These are phyloP conservation scores for Conus ventricosus DNA, from an alignment of 1,140 invertebrate genomes.

Conservation along the genomic window DNA sequence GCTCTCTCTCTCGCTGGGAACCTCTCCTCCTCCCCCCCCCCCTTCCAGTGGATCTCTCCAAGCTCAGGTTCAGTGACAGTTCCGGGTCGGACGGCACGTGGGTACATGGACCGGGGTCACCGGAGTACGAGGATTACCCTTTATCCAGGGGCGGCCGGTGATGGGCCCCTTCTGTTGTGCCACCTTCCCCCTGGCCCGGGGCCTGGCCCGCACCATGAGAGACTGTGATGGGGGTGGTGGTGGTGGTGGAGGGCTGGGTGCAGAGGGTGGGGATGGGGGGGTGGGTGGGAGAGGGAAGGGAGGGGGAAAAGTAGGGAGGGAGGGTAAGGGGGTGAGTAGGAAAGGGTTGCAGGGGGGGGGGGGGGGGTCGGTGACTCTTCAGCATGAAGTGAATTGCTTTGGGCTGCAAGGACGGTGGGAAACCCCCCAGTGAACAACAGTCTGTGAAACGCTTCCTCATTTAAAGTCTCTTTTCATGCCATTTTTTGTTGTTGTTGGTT, in stretches of 20 bases:
- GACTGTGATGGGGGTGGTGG: slow-evolving; percentile 46
- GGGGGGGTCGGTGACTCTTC: too few species aligned
- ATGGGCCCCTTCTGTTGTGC: slow-evolving; percentile 71
- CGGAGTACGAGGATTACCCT: slow-evolving; percentile 68
- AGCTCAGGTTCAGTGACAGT: slow-evolving; percentile 65
- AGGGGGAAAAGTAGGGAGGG: too few species aligned
- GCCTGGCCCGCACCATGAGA: slow-evolving; percentile 66
- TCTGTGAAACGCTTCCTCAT: too few species aligned
- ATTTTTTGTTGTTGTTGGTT: too few species aligned
- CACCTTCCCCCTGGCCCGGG: slow-evolving; percentile 69
- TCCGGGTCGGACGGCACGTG: slow-evolving; percentile 59
- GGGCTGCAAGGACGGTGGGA: too few species aligned
- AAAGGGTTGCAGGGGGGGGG: too few species aligned
- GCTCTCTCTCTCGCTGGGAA: not conserved
- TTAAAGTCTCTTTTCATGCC: too few species aligned
- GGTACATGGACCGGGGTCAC: slow-evolving; percentile 61
- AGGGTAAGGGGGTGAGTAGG: not conserved
- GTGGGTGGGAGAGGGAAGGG: too few species aligned
- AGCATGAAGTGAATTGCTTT: too few species aligned
- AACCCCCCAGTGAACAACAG: too few species aligned
- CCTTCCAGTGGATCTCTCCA: slow-evolving; percentile 67
- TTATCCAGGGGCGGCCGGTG: slow-evolving; percentile 58
- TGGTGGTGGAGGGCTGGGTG: not conserved
- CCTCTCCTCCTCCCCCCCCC: not conserved
- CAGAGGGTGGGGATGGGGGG: too few species aligned